phyloP scores from a whole-genome alignment of 53 echinoderm and acorn worm genomes.

The Antedon mediterranea region DNA sequence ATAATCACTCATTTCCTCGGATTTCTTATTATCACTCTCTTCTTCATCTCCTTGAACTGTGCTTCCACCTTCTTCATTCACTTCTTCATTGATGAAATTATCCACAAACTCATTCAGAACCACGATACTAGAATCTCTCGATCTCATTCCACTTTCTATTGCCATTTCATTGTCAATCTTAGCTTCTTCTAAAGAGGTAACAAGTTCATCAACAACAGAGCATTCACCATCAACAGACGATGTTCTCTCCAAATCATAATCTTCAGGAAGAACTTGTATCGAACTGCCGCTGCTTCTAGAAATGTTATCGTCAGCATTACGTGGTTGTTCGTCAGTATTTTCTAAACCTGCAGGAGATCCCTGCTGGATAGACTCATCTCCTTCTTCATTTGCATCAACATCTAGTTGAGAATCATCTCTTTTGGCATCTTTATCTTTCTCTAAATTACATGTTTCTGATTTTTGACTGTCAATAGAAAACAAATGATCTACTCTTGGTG shows the following conservation, averaged over 20 bases:
- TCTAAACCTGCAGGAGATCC: background rate
- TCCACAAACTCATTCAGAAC: background rate
- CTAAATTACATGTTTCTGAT: background rate
- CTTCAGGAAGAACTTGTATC: slow-evolving; percentile 13
- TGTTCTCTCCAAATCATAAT: slow-evolving; percentile 6
- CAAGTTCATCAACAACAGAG: background rate
- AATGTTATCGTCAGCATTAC: slow-evolving; percentile 30
- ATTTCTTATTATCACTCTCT: background rate
- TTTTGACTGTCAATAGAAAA: no score
- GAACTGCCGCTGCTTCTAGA: slow-evolving; percentile 32
- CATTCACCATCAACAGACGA: background rate
- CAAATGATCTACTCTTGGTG: background rate
- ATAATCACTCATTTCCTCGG: no score
- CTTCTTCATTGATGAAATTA: background rate
- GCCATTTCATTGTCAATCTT: background rate
- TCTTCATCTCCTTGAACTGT: background rate
- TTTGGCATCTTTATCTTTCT: no score
- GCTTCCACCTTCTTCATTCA: background rate
- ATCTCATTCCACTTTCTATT: background rate
- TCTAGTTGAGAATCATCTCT: background rate
- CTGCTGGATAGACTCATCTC: background rate
- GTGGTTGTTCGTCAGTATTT: slow-evolving; percentile 2
- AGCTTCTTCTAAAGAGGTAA: background rate
- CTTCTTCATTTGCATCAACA: background rate
- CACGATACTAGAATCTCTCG: background rate